These are phyloP conservation scores for Bombus cullumanus DNA, from an alignment of 1,140 invertebrate genomes.

Conservation along the genomic window DNA sequence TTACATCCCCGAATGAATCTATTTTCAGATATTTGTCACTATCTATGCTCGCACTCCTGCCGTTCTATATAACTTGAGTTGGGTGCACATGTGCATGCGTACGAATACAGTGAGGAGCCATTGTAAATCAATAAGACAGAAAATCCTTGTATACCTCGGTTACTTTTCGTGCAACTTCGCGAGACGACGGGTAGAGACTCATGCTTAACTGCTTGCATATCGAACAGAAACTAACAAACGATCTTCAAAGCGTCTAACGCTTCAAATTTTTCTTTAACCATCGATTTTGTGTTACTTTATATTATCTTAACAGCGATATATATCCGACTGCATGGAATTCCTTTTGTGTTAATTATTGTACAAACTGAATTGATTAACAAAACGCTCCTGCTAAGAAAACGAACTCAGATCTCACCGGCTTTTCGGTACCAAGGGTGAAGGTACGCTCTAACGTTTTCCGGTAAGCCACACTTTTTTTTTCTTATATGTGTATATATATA, in stretches of 20 bases:
- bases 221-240: conserved; percentile 29
- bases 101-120: conserved; percentile 70
- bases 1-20: neutral
- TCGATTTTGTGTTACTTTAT: neutral
- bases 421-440: conserved; percentile 78
- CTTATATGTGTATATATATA: conserved; percentile 14
- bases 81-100: conserved; percentile 80
- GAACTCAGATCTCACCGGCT: conserved; percentile 69
- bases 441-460: conserved; percentile 73
- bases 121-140: conserved; percentile 76
- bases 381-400: conserved; percentile 69
- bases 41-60: neutral
- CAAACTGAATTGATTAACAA: conserved; percentile 76
- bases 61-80: conserved; percentile 70
- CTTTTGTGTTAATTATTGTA: neutral
- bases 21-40: neutral
- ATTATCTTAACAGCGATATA: conserved; percentile 13
- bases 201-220: conserved; percentile 28
- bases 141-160: conserved; percentile 25
- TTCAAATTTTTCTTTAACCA: conserved; percentile 23
- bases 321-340: conserved; percentile 8
- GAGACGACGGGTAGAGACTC: conserved; percentile 6
- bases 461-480: conserved; percentile 75
- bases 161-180: neutral
- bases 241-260: conserved; percentile 15